Evolutionary conservation across 2,113 vertebrate genomes (phyloP), one percentile per base, ranked within the genome.

Genomic region (Sylvia atricapilla): DNA sequence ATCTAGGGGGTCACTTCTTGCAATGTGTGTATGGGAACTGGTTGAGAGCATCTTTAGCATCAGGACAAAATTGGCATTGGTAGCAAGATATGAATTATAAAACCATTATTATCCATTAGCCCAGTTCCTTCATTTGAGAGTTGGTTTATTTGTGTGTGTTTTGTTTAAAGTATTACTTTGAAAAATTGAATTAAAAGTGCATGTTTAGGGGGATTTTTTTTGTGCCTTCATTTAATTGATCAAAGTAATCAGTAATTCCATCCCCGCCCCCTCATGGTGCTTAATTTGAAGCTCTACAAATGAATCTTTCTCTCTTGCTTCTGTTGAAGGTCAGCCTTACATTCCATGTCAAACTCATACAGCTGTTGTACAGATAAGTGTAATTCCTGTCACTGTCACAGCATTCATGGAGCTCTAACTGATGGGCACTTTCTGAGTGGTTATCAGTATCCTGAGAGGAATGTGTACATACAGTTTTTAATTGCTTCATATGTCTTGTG

Each of bases 401-500:
- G 67, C 63, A 13, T 68, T 83, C 59, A 6, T 15, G 35, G 59
- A 50, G 43, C 22, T 70, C 70, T 76, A 79, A 73, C 58, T 73
- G 53, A 50, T 60, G 52, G 77, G 43, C 63, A 74, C 46, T 85
- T 73, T 22, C 28, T 30, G 30, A 63, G 52, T 63, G 35, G 46
- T 79, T 93, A 41, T 86, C 87, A 74, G 78, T 74, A 23, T 52
- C 49, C 59, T 52, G 79, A 55, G 47, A 88, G 59, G 64, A 93
- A 90, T 83, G 64, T 67, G 49, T 70, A 24, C n/a, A 16, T 85
- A 30, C 55, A 53, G 52, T 91, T 93, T 88, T 90, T 77, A 67
- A 74, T 96, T 96, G 85, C 92, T 93, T 93, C 90, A 88, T 77
- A 6, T 35, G 63, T 70, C 93, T 96, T 93, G 73, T 93, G 83